Evolutionary conservation across 2,113 vertebrate species (phyloP), one percentile per base, ranked within the genome.

Genomic region (Chaenocephalus aceratus): DNA sequence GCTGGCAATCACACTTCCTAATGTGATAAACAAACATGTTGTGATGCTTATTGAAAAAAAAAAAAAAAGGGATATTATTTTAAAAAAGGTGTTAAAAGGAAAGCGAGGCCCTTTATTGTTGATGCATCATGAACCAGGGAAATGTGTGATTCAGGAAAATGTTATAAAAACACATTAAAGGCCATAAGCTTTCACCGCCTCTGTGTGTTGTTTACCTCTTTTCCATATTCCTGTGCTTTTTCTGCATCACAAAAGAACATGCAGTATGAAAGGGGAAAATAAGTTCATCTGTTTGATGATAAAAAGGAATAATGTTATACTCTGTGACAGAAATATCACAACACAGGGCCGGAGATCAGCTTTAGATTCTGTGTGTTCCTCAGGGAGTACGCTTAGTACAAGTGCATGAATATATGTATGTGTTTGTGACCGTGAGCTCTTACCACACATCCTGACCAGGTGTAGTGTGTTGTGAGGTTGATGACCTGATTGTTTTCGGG

Each of bases 401-500:
- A 30, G 30, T 21, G 11, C 69, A 9, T 15, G 7, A 67, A 4
- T 51, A 11, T 69, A 11, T 70, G 6, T 59, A 36, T 54, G 30
- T 48, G 46, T 56, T 8, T 23, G 36, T 66, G 52, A 13, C 53
- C 23, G 36, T 66, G 52, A 13, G 57, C 23, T 78, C 96, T 90
- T 91, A 98, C 97, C 96, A 95, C 95, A 88, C 97, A 98, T 65
- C 97, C 97, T 1, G 97, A 97, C 97, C 97, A 98, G 60, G 96
- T 96, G 83, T 97, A 98, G 81, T 93, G 95, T 3, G 97, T 98
- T 72, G 96, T 98, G 46, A 98, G 95, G 90, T 98, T 98, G 91
- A 98, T 98, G 89, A 98, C 97, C 86, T 98, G 97, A 93, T 97
- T 97, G 88, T 98, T 98, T 86, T 97, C 97, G 0, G 97, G 96